Evolutionary conservation across 2,888 invertebrate genomes (phyloP).

Genomic region (Tetanocera ferruginea): DNA sequence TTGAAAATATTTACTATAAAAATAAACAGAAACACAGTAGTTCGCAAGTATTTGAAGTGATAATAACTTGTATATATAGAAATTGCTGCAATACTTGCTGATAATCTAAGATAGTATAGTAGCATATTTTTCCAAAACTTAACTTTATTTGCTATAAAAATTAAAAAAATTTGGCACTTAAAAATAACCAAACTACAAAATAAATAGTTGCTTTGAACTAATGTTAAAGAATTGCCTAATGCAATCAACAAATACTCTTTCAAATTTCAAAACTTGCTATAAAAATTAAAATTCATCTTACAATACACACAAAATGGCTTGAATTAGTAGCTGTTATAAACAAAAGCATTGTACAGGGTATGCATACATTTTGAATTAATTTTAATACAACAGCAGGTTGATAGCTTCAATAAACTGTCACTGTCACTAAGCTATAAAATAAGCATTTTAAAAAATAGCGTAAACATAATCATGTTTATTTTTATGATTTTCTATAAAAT

Average conservation of each 20-base stretch:
- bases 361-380: background rate
- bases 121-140: constrained; percentile 4
- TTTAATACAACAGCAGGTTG: too few relatives aligned
- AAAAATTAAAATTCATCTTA: background rate
- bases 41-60: constrained; percentile 63
- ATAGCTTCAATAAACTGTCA: too few relatives aligned
- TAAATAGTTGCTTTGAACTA: background rate
- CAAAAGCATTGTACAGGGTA: constrained; percentile 60
- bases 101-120: constrained; percentile 42
- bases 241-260: constrained; percentile 56
- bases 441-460: constrained; percentile 11
- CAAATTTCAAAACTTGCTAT: background rate
- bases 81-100: constrained; percentile 66
- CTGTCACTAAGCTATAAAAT: background rate
- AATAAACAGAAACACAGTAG: constrained; percentile 48
- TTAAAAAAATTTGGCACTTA: background rate
- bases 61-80: constrained; percentile 58
- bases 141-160: background rate
- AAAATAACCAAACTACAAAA: background rate
- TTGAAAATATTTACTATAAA: constrained; percentile 32
- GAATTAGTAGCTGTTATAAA: background rate
- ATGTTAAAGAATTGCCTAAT: constrained; percentile 61
- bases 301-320: background rate
- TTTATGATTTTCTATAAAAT: background rate
- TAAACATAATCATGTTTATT: background rate